phyloP scores from a whole-genome alignment of 2,888 invertebrate genomes.

The Cremastinae sp. region DNA sequence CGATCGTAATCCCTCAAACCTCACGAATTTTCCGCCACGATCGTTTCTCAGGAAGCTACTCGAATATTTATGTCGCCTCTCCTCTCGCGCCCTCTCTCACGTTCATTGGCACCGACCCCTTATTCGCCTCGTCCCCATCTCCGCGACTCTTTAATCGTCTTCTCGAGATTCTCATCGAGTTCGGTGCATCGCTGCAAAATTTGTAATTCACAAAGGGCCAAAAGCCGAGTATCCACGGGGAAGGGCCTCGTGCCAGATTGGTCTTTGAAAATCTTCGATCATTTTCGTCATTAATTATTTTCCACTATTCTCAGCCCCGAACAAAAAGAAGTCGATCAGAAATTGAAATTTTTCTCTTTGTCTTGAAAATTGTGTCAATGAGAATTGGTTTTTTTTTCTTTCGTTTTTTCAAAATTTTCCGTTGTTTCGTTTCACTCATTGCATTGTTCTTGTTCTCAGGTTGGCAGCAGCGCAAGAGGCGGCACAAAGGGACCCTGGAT shows the following conservation, averaged over 20 bases:
- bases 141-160: conserved; percentile 35
- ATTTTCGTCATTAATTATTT: not conserved
- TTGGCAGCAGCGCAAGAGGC: conserved; percentile 98
- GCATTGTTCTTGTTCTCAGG: too few relatives aligned
- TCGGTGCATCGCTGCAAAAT: conserved; percentile 40
- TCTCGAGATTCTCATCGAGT: conserved; percentile 33
- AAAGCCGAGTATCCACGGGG: conserved; percentile 7
- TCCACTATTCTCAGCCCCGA: not conserved
- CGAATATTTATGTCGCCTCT: conserved; percentile 55
- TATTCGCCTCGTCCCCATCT: not conserved
- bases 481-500: conserved; percentile 83
- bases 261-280: conserved; percentile 31
- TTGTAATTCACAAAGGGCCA: conserved; percentile 58
- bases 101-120: not conserved
- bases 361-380: too few relatives aligned
- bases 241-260: conserved; percentile 34
- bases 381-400: conserved; percentile 38
- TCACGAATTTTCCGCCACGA: conserved; percentile 23
- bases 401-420: too few relatives aligned
- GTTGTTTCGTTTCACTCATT: too few relatives aligned
- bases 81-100: not conserved
- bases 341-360: too few relatives aligned
- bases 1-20: conserved; percentile 12
- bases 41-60: conserved; percentile 50
- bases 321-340: too few relatives aligned